These are phyloP conservation scores for Standfussiana lucernea DNA, from an alignment of 2,888 invertebrate species.

Conservation along the genomic window DNA sequence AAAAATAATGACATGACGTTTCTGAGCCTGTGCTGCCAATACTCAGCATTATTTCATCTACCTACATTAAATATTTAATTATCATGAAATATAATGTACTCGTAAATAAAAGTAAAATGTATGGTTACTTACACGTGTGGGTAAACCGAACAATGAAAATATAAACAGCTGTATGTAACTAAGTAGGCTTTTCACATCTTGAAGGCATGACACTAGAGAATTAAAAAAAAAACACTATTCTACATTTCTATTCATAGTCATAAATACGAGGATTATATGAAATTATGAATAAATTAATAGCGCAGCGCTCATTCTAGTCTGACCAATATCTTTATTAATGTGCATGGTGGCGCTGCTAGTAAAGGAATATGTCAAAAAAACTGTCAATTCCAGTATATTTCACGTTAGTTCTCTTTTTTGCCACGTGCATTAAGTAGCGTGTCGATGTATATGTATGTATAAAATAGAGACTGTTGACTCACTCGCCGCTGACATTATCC, in stretches of 20 bases:
- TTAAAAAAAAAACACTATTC: background rate
- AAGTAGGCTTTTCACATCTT: conserved; percentile 9
- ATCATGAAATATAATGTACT: background rate
- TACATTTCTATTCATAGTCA: conserved; percentile 1
- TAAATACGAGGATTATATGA: background rate
- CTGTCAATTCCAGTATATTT: background rate
- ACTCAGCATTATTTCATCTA: background rate
- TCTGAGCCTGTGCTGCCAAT: background rate
- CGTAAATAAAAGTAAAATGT: background rate
- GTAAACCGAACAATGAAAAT: conserved; percentile 2
- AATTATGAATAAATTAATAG: background rate
- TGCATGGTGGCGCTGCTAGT: background rate
- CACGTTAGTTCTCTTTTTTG: background rate
- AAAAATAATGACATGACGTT: conserved; percentile 3
- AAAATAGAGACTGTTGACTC: conserved; percentile 45
- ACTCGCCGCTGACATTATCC: conserved; percentile 15
- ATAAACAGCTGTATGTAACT: background rate
- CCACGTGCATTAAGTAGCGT: background rate
- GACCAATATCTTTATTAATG: background rate
- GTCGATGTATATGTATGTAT: background rate
- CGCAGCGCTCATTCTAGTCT: background rate
- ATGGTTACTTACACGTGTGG: background rate
- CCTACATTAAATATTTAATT: background rate
- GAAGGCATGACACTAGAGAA: background rate
- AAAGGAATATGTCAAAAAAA: background rate